Evolutionary conservation across 35 echinoderm and acorn worm species (phyloP).

Genomic region (Holothuria glaberrima): DNA sequence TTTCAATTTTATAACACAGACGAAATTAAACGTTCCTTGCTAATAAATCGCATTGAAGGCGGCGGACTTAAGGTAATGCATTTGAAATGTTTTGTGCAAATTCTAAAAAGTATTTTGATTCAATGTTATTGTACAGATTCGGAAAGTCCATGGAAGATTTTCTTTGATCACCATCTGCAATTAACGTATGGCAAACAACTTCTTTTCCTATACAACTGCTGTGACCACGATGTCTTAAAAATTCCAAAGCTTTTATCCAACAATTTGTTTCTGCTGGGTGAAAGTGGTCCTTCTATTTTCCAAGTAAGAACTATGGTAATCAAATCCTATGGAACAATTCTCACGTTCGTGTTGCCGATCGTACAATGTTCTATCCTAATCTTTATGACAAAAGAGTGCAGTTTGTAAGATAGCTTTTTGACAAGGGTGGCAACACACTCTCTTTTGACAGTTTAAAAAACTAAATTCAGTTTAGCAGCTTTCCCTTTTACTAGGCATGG

Average conservation of each 20-base stretch:
- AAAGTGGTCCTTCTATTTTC: not conserved
- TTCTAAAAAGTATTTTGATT: not conserved
- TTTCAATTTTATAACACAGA: conserved; percentile 10
- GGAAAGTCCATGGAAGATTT: not conserved
- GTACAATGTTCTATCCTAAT: not conserved
- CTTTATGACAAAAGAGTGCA: not conserved
- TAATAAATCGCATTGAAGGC: not conserved
- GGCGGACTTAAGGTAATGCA: not conserved
- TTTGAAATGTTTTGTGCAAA: not conserved
- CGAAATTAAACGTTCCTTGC: not conserved
- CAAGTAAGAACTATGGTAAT: conserved; percentile 13
- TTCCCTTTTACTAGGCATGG: not conserved
- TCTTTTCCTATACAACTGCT: not conserved
- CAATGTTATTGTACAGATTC: not conserved
- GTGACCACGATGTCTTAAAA: not conserved
- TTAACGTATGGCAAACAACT: not conserved
- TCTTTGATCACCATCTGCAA: conserved; percentile 1
- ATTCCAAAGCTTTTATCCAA: not conserved
- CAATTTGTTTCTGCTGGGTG: not conserved
- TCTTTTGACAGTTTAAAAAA: not conserved
- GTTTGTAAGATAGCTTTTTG: not conserved
- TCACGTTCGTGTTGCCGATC: not conserved
- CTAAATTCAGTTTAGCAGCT: not conserved
- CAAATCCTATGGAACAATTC: not conserved
- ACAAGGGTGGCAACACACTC: not conserved